Conservation (phyloP, 1,140 invertebrate genomes). For the Ylistrum balloti region DNA sequence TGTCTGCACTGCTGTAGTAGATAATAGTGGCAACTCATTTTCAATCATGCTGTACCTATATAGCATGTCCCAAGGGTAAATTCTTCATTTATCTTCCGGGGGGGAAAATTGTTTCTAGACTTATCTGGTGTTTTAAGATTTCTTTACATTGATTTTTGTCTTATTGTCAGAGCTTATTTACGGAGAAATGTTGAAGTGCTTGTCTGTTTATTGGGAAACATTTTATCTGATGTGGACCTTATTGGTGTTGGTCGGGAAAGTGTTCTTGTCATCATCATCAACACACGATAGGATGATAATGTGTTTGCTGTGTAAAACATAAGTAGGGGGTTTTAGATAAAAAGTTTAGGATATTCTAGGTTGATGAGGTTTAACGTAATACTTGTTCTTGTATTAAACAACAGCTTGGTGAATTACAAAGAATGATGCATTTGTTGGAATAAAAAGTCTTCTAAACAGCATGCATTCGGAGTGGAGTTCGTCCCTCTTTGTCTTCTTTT, state of each 20-base stretch:
- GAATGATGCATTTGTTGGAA: no score
- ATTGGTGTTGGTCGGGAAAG: background rate
- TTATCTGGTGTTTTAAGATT: background rate
- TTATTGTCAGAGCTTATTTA: background rate
- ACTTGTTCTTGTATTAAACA: no score
- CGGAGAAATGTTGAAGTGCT: background rate
- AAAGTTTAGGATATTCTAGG: background rate
- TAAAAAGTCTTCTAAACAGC: no score
- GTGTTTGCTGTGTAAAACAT: background rate
- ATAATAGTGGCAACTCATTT: background rate
- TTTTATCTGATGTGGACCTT: background rate
- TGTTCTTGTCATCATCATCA: background rate
- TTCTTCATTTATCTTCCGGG: background rate
- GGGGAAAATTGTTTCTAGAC: background rate
- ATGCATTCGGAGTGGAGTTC: no score
- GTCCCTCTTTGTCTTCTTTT: no score
- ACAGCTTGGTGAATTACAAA: no score
- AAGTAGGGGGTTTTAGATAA: background rate
- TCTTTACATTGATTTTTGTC: background rate
- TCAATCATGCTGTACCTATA: background rate
- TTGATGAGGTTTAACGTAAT: no score
- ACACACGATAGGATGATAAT: background rate
- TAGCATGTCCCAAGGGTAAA: background rate
- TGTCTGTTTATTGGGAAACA: conserved; percentile 15
- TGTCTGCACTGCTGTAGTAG: background rate